Percentiles rank a stretch among this genome's conserved stretches.
Evolutionary conservation across 2,888 invertebrate species (phyloP).

Genomic region (Pristionchus maxplancki): DNA sequence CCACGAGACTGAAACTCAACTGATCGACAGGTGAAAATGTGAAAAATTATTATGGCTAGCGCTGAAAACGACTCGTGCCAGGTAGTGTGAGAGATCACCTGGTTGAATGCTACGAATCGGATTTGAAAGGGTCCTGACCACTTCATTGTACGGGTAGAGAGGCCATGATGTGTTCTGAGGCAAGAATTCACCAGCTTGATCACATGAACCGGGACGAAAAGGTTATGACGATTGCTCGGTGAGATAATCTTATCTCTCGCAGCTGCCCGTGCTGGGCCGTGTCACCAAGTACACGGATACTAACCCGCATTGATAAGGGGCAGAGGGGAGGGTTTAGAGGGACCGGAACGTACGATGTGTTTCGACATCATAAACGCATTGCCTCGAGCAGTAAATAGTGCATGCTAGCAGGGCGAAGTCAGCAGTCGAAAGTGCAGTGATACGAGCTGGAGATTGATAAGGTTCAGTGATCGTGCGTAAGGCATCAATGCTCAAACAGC

Average conservation of each 20-base stretch:
- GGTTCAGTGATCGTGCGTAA: neutral
- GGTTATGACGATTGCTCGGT: neutral
- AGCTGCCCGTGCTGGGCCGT: conserved; percentile 14
- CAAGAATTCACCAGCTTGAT: neutral
- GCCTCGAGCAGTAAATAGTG: neutral
- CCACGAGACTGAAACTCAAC: neutral
- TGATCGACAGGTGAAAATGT: neutral
- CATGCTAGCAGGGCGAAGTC: neutral
- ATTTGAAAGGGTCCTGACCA: no score
- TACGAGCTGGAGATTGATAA: neutral
- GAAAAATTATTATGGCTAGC: neutral
- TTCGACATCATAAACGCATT: neutral
- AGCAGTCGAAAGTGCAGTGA: neutral
- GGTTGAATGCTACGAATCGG: no score
- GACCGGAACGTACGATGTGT: neutral
- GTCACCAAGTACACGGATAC: conserved; percentile 38
- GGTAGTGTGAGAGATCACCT: no score
- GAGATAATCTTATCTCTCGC: neutral
- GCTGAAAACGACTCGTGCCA: neutral
- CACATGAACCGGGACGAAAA: neutral
- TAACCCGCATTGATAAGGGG: neutral
- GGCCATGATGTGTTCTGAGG: no score
- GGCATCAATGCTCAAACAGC: neutral
- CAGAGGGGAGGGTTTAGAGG: neutral
- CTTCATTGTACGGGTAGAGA: no score